Conservation (phyloP, 2,113 vertebrate species). For the Erpornis zantholeuca region DNA sequence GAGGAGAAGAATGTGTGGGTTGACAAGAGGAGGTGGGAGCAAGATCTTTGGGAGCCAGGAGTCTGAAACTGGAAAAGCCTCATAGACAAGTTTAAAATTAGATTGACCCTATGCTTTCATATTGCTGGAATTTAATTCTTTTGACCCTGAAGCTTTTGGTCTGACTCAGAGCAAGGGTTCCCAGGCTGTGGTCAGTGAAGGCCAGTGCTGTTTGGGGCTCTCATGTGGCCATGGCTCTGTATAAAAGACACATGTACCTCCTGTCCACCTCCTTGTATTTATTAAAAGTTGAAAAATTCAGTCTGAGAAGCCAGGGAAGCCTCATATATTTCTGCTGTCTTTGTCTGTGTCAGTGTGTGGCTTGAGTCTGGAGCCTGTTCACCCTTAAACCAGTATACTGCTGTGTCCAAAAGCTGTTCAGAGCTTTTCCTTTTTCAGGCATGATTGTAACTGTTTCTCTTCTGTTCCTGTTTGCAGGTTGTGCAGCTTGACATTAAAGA, state of each 20-base stretch:
- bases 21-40: not conserved
- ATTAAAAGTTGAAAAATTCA: not conserved
- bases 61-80: not conserved
- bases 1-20: not conserved
- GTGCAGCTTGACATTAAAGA: constrained; percentile 95
- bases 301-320: not conserved
- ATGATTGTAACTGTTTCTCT: not conserved
- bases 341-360: not conserved
- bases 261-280: not conserved
- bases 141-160: not conserved
- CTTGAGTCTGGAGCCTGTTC: not conserved
- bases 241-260: not conserved
- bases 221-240: not conserved
- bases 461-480: constrained; percentile 77
- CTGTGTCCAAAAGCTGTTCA: not conserved
- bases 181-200: not conserved
- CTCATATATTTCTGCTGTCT: not conserved
- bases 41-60: not conserved
- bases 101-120: not conserved
- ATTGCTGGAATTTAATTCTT: constrained; percentile 28
- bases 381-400: not conserved
- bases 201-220: not conserved
- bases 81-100: constrained; percentile 8
- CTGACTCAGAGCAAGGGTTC: not conserved
- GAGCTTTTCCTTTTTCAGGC: not conserved